Base-by-base conservation (phyloP, 1,140 invertebrate genomes). In the Alviniconcha marisindica region DNA sequence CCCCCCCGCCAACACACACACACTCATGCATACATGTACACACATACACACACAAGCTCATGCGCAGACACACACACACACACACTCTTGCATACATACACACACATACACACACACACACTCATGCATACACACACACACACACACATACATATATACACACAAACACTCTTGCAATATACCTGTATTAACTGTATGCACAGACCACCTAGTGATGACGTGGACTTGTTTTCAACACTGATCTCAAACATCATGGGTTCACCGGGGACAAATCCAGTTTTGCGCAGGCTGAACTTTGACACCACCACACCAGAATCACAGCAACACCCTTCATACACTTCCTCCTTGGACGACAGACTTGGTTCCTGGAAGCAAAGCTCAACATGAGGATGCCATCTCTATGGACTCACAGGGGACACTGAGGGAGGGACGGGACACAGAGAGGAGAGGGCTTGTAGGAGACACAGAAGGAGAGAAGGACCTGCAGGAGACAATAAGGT, bases 181-280 rank as follows among this genome's bases (percentile, higher is more conserved):
- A 89, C 90, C 89, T 91, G 90, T 42, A 84, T 82, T 2, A 91
- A 82, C 40, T 84, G 71, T 10, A 91, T 69, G 44, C 63, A 66
- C 12, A 88, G 40, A 7, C 81, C 76, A 76, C 69, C 76, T 15
- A 90, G 81, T 15, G 81, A 76, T 36, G 86, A 86, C 3, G 89
- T 88, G 79, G 85, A 87, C 31, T 88, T 85, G 73, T 91, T 91
- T 21, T 88, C 76, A 5, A 91, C 77, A 12, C 60, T 31, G 15
- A 91, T 87, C 33, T 88, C 85, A 78, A 84, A 89, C 15, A 85
- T 69, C 33, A 90, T 74, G 5, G 89, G 90, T 84, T 91, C 90
- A 0, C 90, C 90, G 18, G 90, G 88, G 2, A 91, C 90, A 83
- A 82, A 91, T 2, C 88, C 90, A 12, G 84, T 87, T 81, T 91